Evolutionary conservation across 2,113 vertebrate species (phyloP).

Genomic region (Lepus americanus): DNA sequence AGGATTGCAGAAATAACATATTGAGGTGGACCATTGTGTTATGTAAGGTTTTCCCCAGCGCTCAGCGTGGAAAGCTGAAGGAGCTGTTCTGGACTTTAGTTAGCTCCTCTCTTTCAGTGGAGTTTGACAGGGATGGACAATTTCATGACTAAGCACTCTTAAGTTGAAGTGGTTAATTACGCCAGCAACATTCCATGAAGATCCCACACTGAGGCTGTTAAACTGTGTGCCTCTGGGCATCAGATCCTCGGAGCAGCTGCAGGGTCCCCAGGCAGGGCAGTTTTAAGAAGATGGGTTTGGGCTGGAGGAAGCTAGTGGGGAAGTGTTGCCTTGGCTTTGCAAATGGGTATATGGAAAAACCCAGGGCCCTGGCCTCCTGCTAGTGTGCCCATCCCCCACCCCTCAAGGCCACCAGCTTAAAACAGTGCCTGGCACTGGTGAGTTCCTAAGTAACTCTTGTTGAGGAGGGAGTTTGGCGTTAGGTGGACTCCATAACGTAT

Average conservation of each 20-base stretch:
- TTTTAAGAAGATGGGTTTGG: neutral
- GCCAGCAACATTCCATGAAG: neutral
- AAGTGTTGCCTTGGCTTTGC: neutral
- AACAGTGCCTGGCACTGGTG: neutral
- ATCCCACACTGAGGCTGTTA: neutral
- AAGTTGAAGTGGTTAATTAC: neutral
- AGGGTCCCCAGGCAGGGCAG: no score
- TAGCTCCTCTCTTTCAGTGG: neutral
- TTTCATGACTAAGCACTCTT: constrained; percentile 76
- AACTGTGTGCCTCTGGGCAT: neutral
- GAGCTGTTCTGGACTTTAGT: neutral
- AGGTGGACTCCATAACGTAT: neutral
- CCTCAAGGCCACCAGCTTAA: neutral
- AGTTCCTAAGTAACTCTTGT: neutral
- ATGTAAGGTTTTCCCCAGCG: constrained; percentile 32
- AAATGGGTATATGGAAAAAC: neutral
- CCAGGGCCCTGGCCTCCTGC: neutral
- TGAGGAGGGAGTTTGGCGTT: neutral
- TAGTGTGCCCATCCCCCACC: accelerated
- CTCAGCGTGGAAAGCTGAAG: neutral
- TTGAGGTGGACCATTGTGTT: constrained; percentile 47
- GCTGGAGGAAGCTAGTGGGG: neutral
- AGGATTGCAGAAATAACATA: neutral
- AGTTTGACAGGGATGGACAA: constrained; percentile 36
- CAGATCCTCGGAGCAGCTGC: neutral